These are phyloP conservation scores for Apostichopus leukothele DNA, from an alignment of 53 echinoderm and acorn worm species.

Conservation along the genomic window DNA sequence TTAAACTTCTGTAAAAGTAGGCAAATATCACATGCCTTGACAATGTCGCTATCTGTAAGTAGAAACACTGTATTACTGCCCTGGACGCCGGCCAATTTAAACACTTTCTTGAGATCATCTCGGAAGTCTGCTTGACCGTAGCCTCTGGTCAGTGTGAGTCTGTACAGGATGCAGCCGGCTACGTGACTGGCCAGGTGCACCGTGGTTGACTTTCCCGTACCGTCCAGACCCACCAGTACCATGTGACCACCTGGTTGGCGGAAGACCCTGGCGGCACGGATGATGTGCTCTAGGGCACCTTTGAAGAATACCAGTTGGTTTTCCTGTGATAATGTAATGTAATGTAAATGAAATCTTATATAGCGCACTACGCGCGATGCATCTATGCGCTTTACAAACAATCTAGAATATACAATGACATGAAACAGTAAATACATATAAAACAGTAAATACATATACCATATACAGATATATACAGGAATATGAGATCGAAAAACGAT, in stretches of 20 bases:
- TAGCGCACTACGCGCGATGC: too few relatives aligned
- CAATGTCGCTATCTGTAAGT: slow-evolving; percentile 94
- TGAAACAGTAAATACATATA: too few relatives aligned
- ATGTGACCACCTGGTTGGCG: slow-evolving; percentile 98
- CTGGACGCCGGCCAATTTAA: slow-evolving; percentile 77
- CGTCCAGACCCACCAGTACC: slow-evolving; percentile 92
- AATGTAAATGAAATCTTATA: background rate
- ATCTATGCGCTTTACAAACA: too few relatives aligned
- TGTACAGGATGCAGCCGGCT: slow-evolving; percentile 85
- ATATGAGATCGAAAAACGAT: too few relatives aligned
- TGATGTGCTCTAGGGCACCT: slow-evolving; percentile 92
- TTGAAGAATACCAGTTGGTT: slow-evolving; percentile 93
- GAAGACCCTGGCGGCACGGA: slow-evolving; percentile 92
- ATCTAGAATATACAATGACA: too few relatives aligned
- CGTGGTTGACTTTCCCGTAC: slow-evolving; percentile 89
- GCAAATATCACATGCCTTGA: slow-evolving; percentile 55
- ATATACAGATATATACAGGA: too few relatives aligned
- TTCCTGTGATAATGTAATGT: slow-evolving; percentile 40
- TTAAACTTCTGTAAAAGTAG: too few relatives aligned
- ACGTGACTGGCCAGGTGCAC: slow-evolving; percentile 93
- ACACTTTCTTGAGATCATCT: slow-evolving; percentile 92
- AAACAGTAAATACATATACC: too few relatives aligned
- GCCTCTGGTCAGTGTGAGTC: slow-evolving; percentile 88
- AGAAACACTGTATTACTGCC: slow-evolving; percentile 87
- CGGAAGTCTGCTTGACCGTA: slow-evolving; percentile 90